Base-by-base conservation (phyloP, 53 echinoderm and acorn worm species). In the Echinarachnius parma region DNA sequence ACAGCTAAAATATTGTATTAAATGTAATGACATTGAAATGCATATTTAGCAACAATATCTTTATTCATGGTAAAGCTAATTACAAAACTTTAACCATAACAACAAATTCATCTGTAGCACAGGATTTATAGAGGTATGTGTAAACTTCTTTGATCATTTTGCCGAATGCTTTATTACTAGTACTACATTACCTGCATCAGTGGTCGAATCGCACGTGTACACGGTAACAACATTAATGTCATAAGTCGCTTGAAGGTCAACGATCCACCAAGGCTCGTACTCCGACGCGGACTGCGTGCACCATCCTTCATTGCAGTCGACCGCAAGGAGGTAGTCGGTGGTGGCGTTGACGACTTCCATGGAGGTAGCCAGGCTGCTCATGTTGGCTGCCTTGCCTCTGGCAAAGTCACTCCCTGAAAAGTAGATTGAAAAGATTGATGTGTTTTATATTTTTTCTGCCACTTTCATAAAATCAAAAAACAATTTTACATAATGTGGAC, bases 221-320 rank as follows among this genome's bases (percentile, higher is more conserved):
- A 86, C 77, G 5, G 81, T 86, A 21, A 87, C 82, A 16, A 68
- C 72, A 26, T 81, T 87, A 27, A 87, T 82, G 70, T 80, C 65
- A 21, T 87, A 87, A 30, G 60, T 30, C 2, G 60, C 56, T 31
- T 68, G 82, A 34, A 87, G 53, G 72, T 87, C 82, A 11, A 87
- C 82, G 2, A 72, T 22, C 62, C 69, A 78, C 87, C 87, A 87
- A 14, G 87, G 87, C 56, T 87, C 82, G 28, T 52, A 77, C 78
- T 87, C 87, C 4, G 66, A 15, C 14, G 67, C 54, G 0, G 77
- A 77, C 75, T 77, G 75, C 10, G 64, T 60, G 54, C 87, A 87
- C 45, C 63, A 48, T 0, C 84, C 84, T 19, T 59, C 61, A 1
- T 24, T 31, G 5, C 77, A 78, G 27, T 84, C 84, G 27, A 46